Evolutionary conservation across 2,113 vertebrate species (phyloP).

Genomic region (Mungos mungo): DNA sequence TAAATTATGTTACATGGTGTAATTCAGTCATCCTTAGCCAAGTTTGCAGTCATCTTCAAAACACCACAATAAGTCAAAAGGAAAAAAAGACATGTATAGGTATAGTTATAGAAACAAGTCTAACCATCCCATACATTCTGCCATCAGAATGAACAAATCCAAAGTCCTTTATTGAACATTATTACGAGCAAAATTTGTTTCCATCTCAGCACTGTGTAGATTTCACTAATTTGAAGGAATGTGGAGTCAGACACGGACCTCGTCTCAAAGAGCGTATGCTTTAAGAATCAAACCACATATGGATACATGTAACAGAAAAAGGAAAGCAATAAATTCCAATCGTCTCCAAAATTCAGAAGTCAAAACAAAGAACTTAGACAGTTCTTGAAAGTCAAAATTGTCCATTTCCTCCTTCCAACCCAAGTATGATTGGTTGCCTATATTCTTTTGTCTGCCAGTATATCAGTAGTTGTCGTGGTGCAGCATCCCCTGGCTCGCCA

Average conservation of each 20-base stretch:
- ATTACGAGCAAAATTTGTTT: not conserved
- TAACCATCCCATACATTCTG: not conserved
- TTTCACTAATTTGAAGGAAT: not conserved
- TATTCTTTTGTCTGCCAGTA: not conserved
- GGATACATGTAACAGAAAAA: not conserved
- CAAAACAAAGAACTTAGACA: not conserved
- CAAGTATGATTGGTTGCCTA: not conserved
- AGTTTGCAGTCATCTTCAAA: not conserved
- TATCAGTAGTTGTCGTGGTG: not conserved
- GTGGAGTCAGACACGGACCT: not conserved
- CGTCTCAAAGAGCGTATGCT: not conserved
- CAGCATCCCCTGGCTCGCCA: no score
- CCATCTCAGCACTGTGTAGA: not conserved
- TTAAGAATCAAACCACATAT: not conserved
- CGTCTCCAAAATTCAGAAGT: not conserved
- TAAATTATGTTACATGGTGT: not conserved
- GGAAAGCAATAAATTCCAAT: not conserved
- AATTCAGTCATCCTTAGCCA: not conserved
- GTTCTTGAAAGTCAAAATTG: not conserved
- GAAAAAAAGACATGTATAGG: not conserved
- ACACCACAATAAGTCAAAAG: not conserved
- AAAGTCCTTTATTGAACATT: not conserved
- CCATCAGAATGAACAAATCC: not conserved
- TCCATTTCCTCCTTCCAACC: not conserved
- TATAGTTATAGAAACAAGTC: not conserved